A percentile compares a stretch with the other conserved stretches of the same genome.
Evolutionary conservation across 2,113 vertebrate genomes (phyloP).

Genomic region (Saimiri boliviensis): DNA sequence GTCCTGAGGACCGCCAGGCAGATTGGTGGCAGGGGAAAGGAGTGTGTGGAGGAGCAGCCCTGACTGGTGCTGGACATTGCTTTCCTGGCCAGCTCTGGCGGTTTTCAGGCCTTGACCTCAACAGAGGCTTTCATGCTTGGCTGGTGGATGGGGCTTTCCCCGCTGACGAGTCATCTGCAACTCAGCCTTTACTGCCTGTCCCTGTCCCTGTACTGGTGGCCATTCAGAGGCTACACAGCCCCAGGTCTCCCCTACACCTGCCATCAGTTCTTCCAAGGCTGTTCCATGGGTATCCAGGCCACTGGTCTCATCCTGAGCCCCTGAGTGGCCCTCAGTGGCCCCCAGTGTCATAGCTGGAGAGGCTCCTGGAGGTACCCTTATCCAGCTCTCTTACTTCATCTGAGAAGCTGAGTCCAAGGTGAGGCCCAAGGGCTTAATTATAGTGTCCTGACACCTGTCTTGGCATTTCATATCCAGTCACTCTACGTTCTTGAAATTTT

Average conservation of each 20-base stretch:
- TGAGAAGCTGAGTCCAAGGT: background rate
- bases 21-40: background rate
- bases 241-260: background rate
- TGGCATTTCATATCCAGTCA: background rate
- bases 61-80: background rate
- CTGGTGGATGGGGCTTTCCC: background rate
- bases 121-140: background rate
- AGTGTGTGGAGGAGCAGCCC: background rate
- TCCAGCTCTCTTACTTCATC: background rate
- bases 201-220: background rate
- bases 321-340: background rate
- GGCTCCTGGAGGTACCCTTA: background rate
- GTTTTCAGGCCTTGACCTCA: constrained; percentile 52
- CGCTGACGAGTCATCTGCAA: constrained; percentile 29
- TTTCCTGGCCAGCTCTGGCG: constrained; percentile 8
- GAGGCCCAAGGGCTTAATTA: background rate
- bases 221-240: background rate
- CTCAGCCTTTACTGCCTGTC: background rate
- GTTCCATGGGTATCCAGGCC: background rate
- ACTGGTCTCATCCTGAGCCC: background rate
- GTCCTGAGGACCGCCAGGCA: background rate
- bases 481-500: background rate
- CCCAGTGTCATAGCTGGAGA: background rate
- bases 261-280: background rate
- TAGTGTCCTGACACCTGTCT: background rate